These are phyloP conservation scores for Plectropomus leopardus DNA, from an alignment of 2,113 vertebrate species.

Conservation along the genomic window DNA sequence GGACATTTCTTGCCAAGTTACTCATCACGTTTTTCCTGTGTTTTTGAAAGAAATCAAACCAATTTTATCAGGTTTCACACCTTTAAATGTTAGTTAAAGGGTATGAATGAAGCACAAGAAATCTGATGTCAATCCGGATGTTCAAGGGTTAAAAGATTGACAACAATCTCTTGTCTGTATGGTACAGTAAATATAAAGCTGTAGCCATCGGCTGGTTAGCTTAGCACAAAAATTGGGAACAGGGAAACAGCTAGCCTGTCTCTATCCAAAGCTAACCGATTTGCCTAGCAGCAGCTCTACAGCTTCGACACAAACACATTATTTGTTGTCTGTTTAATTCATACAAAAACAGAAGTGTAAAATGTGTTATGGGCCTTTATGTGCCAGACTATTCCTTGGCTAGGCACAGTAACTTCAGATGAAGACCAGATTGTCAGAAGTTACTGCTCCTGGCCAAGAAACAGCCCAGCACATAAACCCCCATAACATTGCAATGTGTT, in stretches of 20 bases:
- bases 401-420: background rate
- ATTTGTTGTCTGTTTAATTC: background rate
- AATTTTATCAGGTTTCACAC: too few relatives aligned
- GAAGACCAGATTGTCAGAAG: background rate
- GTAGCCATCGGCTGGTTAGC: background rate
- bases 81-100: too few relatives aligned
- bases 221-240: conserved; percentile 8
- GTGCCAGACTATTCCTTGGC: background rate
- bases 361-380: background rate
- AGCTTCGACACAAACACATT: background rate
- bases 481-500: background rate
- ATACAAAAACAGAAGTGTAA: background rate
- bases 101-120: too few relatives aligned
- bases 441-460: background rate
- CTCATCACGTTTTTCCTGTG: too few relatives aligned
- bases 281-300: background rate
- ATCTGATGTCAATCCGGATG: too few relatives aligned
- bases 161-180: background rate
- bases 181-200: background rate
- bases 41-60: too few relatives aligned
- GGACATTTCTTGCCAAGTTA: too few relatives aligned
- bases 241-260: background rate
- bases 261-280: background rate
- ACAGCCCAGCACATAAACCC: background rate
- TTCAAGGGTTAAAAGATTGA: background rate